Evolutionary conservation across 2,888 invertebrate genomes (phyloP).

Genomic region (Pharmacophagus antenor): DNA sequence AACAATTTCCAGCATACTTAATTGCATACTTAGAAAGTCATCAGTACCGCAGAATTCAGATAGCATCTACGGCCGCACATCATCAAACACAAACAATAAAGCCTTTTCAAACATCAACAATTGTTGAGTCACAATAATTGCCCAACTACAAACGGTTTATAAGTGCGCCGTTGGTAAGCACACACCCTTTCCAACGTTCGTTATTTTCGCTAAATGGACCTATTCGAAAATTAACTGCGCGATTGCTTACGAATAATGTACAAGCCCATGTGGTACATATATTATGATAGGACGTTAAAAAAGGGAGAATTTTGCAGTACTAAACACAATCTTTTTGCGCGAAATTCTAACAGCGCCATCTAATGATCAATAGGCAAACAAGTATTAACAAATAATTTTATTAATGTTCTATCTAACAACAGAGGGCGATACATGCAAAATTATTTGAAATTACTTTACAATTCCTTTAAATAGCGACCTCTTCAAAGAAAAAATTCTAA

Average conservation of each 20-base stretch:
- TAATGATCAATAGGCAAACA: constrained; percentile 40
- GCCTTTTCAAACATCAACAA: constrained; percentile 41
- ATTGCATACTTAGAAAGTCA: constrained; percentile 6
- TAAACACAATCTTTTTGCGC: not conserved
- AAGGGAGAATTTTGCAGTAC: constrained; percentile 39
- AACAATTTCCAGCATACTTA: too few relatives aligned
- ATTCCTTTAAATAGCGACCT: too few relatives aligned
- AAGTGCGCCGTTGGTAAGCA: constrained; percentile 47
- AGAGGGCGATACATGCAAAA: constrained; percentile 46
- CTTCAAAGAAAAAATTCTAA: too few relatives aligned
- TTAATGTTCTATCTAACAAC: constrained; percentile 35
- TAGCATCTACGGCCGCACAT: constrained; percentile 47
- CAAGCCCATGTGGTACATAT: constrained; percentile 51
- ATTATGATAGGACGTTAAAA: constrained; percentile 47
- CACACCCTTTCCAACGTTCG: constrained; percentile 52
- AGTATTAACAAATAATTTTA: not conserved
- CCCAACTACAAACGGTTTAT: constrained; percentile 52
- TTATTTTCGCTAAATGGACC: constrained; percentile 72
- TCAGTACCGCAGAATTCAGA: constrained; percentile 37
- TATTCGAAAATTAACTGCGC: constrained; percentile 75
- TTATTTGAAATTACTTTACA: too few relatives aligned
- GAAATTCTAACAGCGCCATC: constrained; percentile 46
- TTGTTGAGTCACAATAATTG: constrained; percentile 48
- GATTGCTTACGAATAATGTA: constrained; percentile 70
- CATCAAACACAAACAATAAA: constrained; percentile 50